Evolutionary conservation across 2,797 vertebrate genomes (phyloP), one percentile per base, ranked within the genome.

Genomic region (Halcyon smyrnensis): DNA sequence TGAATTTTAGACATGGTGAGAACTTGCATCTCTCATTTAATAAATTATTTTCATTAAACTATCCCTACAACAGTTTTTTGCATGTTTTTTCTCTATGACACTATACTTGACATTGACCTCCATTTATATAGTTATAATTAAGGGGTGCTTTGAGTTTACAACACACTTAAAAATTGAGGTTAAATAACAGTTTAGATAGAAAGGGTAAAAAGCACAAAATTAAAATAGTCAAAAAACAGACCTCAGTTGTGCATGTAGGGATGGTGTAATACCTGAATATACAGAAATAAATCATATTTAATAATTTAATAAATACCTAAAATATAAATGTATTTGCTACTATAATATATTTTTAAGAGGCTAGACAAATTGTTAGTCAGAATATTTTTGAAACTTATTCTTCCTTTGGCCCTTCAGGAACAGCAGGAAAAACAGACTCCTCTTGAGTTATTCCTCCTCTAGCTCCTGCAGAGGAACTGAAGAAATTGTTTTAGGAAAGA

Each of bases 101-200:
- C 8, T 67, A 51, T 76, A 7, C 15, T 53, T 92, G 70, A 43
- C 5, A n/a, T 36, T 56, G 30, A 28, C 27, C 11, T 69, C 43
- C 2, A 36, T 89, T 94, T 93, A 34, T 75, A 57, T 46, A 8
- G 43, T 75, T 53, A 30, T 43, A n/a, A 54, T 69, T 18, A 88
- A 86, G 20, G 13, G 4, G 8, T 56, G 14, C 5, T 80, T 71
- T 85, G 50, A 69, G 12, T 78, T 85, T 83, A 12, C 20, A 56
- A 30, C 5, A 32, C 9, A 13, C 90, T 71, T 89, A 71, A 89
- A 93, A 82, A 65, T 16, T 37, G 9, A 78, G 2, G 8, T 37
- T 63, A 92, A 89, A 37, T 50, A 89, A 30, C 15, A 50, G 17
- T 76, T 84, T 46, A 84, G 48, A n/a, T 45, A 88, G 54, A 86